These are phyloP conservation scores for Manis pentadactyla DNA, from an alignment of 2,797 vertebrate species.

Conservation along the genomic window DNA sequence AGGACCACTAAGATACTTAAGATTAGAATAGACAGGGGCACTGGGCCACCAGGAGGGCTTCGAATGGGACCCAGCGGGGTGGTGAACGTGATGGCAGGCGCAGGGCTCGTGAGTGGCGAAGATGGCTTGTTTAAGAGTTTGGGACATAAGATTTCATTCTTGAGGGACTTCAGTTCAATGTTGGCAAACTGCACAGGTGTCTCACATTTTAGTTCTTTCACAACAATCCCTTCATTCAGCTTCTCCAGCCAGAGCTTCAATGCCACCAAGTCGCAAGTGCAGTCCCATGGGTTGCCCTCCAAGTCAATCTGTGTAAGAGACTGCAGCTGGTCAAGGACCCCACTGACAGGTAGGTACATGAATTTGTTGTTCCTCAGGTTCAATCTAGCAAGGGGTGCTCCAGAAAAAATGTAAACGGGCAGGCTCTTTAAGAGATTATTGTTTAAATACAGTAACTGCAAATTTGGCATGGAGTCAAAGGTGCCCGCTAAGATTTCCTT, in stretches of 20 bases:
- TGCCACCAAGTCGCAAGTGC: slow-evolving; percentile 97
- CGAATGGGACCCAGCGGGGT: slow-evolving; percentile 94
- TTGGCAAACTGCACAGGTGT: slow-evolving; percentile 97
- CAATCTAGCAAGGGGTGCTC: slow-evolving; percentile 94
- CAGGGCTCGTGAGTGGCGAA: slow-evolving; percentile 91
- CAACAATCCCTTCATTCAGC: slow-evolving; percentile 94
- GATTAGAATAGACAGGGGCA: slow-evolving; percentile 98
- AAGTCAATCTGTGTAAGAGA: slow-evolving; percentile 97
- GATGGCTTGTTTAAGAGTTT: slow-evolving; percentile 94
- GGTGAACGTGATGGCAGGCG: slow-evolving; percentile 90
- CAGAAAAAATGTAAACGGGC: slow-evolving; percentile 96
- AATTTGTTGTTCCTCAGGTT: slow-evolving; percentile 99
- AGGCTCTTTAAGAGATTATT: slow-evolving; percentile 97
- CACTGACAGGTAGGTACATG: slow-evolving; percentile 98
- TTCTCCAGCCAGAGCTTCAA: slow-evolving; percentile 99
- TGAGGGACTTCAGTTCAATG: slow-evolving; percentile 95
- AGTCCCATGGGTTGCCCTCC: slow-evolving; percentile 99
- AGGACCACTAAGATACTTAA: slow-evolving; percentile 99
- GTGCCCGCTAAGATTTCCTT: slow-evolving; percentile 97
- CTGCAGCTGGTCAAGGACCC: slow-evolving; percentile 96
- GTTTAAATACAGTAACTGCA: slow-evolving; percentile 98
- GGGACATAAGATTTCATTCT: slow-evolving; percentile 97
- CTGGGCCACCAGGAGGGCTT: slow-evolving; percentile 95
- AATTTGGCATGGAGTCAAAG: slow-evolving; percentile 97
- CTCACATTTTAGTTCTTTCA: slow-evolving; percentile 96